Conservation (phyloP, 2,888 invertebrate genomes). For the Ypsolopha scabrella region DNA sequence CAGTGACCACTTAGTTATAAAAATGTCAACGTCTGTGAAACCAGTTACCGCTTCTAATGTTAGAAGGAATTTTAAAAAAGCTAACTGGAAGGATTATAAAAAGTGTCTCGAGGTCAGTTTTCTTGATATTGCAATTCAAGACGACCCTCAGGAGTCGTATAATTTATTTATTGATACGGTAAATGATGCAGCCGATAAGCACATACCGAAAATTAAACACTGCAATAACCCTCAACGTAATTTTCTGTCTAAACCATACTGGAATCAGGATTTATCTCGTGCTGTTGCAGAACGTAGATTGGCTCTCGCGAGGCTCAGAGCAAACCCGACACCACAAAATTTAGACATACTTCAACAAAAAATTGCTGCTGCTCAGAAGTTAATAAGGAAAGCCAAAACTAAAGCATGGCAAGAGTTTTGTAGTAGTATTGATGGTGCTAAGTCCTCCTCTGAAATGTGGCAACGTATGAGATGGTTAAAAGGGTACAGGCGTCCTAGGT, state of each 20-base stretch:
- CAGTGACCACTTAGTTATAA: slow-evolving; percentile 13
- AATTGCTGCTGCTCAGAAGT: slow-evolving; percentile 5
- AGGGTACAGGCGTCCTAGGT: background rate
- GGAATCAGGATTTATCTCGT: slow-evolving; percentile 14
- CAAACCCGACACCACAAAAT: slow-evolving; percentile 15
- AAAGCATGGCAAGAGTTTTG: slow-evolving; percentile 11
- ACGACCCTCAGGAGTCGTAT: slow-evolving; percentile 8
- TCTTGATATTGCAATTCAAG: background rate
- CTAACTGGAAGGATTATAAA: slow-evolving; percentile 9
- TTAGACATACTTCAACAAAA: background rate
- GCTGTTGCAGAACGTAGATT: slow-evolving; percentile 13
- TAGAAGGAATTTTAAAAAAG: slow-evolving; percentile 12
- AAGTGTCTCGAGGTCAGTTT: slow-evolving; percentile 1
- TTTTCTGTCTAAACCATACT: slow-evolving; percentile 17
- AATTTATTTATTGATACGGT: slow-evolving; percentile 7
- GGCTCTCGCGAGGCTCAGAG: slow-evolving; percentile 13
- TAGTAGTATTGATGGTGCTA: slow-evolving; percentile 5
- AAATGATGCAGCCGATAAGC: slow-evolving; percentile 8
- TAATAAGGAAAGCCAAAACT: slow-evolving; percentile 7
- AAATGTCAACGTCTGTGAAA: slow-evolving; percentile 2
- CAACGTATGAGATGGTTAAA: slow-evolving; percentile 12
- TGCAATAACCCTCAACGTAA: slow-evolving; percentile 9
- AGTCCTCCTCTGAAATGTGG: slow-evolving; percentile 10
- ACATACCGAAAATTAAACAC: slow-evolving; percentile 12
- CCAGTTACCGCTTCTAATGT: background rate